Conservation (phyloP, 92 coral and sea anemone species). For the Siderastrea siderea region DNA sequence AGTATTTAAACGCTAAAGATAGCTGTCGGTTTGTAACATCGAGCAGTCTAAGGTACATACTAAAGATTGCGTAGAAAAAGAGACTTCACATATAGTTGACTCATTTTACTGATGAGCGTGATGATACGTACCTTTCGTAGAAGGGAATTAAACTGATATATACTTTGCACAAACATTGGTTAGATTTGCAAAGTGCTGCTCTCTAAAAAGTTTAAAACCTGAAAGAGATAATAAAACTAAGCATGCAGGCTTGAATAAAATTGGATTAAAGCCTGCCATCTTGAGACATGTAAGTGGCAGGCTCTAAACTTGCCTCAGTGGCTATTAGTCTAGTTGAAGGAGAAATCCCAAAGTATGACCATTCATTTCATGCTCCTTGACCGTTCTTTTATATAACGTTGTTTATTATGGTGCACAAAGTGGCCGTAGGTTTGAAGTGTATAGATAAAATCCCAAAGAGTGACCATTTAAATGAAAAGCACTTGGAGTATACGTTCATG, state of each 20-base stretch:
- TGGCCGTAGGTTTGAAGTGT: no score
- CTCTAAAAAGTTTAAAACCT: not conserved
- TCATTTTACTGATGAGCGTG: not conserved
- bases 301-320: no score
- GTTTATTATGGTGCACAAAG: no score
- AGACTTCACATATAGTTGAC: not conserved
- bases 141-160: not conserved
- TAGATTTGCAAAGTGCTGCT: not conserved
- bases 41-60: not conserved
- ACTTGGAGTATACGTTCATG: no score
- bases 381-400: no score
- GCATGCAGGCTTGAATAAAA: not conserved
- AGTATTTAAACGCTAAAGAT: slow-evolving; percentile 21
- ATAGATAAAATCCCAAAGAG: no score
- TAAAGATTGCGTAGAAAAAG: not conserved
- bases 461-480: no score
- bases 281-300: no score
- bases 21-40: slow-evolving; percentile 8
- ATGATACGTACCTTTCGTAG: not conserved
- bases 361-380: no score
- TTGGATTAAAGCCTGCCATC: not conserved
- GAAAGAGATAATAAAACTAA: not conserved
- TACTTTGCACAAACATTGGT: not conserved
- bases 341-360: no score
- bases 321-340: no score